These are phyloP conservation scores for Eptesicus fuscus DNA, from an alignment of 2,113 vertebrate species.

Conservation along the genomic window DNA sequence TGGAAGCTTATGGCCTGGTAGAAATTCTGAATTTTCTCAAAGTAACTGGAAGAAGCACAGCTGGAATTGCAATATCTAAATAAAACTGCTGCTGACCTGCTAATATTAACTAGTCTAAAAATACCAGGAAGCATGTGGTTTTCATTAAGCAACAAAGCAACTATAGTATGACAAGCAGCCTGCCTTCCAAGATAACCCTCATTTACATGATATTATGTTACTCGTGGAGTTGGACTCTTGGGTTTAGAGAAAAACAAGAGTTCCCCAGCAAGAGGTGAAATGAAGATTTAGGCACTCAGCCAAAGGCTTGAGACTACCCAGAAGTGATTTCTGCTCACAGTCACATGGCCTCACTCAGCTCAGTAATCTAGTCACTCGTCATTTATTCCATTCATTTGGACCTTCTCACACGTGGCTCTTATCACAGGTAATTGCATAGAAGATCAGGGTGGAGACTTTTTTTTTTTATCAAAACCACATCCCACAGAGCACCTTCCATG, in stretches of 20 bases:
- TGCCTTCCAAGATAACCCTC: constrained; percentile 58
- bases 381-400: background rate
- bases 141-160: constrained; percentile 67
- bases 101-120: constrained; percentile 74
- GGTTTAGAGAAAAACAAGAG: constrained; percentile 28
- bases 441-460: background rate
- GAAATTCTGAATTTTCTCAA: constrained; percentile 51
- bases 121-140: constrained; percentile 66
- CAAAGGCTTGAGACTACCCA: background rate
- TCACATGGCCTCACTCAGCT: background rate
- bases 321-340: background rate
- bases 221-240: constrained; percentile 27
- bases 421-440: background rate
- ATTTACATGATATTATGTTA: constrained; percentile 63
- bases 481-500: rapidly evolving
- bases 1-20: constrained; percentile 21
- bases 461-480: constrained; percentile 10
- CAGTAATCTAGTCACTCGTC: background rate
- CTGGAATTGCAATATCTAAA: constrained; percentile 67
- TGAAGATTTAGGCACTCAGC: background rate
- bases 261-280: constrained; percentile 27
- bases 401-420: background rate
- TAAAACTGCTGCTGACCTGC: constrained; percentile 68
- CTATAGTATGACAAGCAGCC: constrained; percentile 51
- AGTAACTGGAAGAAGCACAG: constrained; percentile 40